These are phyloP conservation scores for Rutpela maculata DNA, from an alignment of 2,888 invertebrate species.

Conservation along the genomic window DNA sequence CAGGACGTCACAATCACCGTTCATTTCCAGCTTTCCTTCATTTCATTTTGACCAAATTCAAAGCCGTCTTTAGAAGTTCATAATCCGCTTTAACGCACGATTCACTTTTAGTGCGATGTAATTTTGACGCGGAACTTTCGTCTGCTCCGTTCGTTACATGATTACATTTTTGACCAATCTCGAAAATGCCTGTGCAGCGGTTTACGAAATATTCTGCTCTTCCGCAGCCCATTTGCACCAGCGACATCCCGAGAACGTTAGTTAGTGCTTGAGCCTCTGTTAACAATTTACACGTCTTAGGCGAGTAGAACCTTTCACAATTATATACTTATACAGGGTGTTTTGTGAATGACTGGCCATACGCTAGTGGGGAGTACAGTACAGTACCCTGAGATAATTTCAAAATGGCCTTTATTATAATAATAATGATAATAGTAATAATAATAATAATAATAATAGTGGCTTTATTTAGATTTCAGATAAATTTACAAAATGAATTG, in stretches of 20 bases:
- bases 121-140: conserved; percentile 27
- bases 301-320: not conserved
- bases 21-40: conserved; percentile 67
- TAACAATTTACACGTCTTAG: not conserved
- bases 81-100: conserved; percentile 41
- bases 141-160: conserved; percentile 14
- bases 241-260: no score
- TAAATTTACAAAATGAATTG: no score
- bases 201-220: not conserved
- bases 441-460: no score
- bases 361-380: no score
- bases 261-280: no score
- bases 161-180: conserved; percentile 34
- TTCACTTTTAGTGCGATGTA: conserved; percentile 40
- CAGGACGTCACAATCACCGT: conserved; percentile 68
- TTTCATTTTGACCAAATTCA: conserved; percentile 58
- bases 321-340: no score
- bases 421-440: no score
- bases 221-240: not conserved
- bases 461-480: no score
- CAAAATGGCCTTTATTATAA: no score
- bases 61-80: conserved; percentile 54
- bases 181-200: conserved; percentile 8
- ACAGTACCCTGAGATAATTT: no score
- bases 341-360: no score